Percentiles rank a stretch among this genome's conserved stretches.
Evolutionary conservation across 2,113 vertebrate genomes (phyloP).

Genomic region (Seriola aureovittata): DNA sequence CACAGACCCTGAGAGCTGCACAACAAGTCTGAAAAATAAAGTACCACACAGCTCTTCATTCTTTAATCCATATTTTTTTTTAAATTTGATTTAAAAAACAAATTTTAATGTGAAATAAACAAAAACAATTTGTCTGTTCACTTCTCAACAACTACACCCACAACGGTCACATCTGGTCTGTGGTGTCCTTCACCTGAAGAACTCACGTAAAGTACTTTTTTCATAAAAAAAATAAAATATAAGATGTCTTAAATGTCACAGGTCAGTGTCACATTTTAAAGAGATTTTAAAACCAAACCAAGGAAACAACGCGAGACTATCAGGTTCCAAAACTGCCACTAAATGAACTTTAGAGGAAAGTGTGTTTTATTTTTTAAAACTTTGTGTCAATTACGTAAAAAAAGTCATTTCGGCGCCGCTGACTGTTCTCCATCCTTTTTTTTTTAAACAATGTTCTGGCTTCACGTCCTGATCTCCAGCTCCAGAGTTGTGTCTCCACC

Average conservation of each 20-base stretch:
- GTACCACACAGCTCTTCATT: background rate
- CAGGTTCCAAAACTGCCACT: background rate
- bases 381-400: too few species aligned
- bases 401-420: background rate
- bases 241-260: too few species aligned
- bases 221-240: too few species aligned
- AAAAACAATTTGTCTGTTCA: background rate
- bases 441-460: background rate
- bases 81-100: background rate
- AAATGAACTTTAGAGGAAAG: background rate
- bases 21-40: background rate
- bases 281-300: background rate
- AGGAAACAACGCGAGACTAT: background rate
- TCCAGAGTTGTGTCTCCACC: constrained; percentile 18
- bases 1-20: background rate
- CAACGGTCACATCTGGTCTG: background rate
- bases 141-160: background rate
- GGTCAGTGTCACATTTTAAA: background rate
- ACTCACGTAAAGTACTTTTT: too few species aligned
- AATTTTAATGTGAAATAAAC: background rate
- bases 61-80: too few species aligned
- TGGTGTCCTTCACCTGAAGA: too few species aligned
- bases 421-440: background rate
- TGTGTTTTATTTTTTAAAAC: too few species aligned
- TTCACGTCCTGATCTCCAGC: background rate